Evolutionary conservation across 2,797 vertebrate genomes (phyloP).

Genomic region (Betta splendens): DNA sequence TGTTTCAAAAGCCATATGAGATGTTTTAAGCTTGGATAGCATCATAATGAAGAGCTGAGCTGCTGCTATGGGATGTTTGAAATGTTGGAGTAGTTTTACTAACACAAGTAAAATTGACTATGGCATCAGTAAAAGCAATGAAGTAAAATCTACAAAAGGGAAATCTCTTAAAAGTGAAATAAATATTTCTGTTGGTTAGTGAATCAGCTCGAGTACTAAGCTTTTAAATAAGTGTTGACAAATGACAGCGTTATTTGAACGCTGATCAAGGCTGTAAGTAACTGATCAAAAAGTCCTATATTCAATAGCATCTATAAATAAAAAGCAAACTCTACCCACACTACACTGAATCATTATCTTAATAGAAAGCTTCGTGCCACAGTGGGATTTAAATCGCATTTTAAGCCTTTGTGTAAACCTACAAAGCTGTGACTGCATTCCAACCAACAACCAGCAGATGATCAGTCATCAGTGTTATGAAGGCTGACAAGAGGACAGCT

Average conservation of each 20-base stretch:
- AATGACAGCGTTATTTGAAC: background rate
- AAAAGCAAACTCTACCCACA: background rate
- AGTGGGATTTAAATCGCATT: slow-evolving; percentile 14
- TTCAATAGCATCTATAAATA: background rate
- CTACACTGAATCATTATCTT: slow-evolving; percentile 6
- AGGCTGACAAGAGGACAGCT: slow-evolving; percentile 22
- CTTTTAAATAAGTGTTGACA: background rate
- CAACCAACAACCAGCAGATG: slow-evolving; percentile 20
- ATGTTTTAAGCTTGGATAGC: background rate
- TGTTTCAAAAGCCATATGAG: slow-evolving; percentile 8
- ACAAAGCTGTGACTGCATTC: slow-evolving; percentile 18
- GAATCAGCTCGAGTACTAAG: background rate
- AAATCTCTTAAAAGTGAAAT: no score
- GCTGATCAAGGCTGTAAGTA: background rate
- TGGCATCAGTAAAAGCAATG: no score
- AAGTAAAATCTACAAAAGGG: no score
- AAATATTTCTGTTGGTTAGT: no score
- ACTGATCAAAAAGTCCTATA: background rate
- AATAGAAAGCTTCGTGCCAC: background rate
- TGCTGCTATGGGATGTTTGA: background rate
- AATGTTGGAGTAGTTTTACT: no score
- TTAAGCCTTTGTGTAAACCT: slow-evolving; percentile 14
- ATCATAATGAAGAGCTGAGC: background rate
- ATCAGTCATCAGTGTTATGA: slow-evolving; percentile 9
- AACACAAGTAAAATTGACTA: no score